Evolutionary conservation across 2,888 invertebrate species (phyloP), one percentile per base, ranked within the genome.

Genomic region (Mycalesis mineus): DNA sequence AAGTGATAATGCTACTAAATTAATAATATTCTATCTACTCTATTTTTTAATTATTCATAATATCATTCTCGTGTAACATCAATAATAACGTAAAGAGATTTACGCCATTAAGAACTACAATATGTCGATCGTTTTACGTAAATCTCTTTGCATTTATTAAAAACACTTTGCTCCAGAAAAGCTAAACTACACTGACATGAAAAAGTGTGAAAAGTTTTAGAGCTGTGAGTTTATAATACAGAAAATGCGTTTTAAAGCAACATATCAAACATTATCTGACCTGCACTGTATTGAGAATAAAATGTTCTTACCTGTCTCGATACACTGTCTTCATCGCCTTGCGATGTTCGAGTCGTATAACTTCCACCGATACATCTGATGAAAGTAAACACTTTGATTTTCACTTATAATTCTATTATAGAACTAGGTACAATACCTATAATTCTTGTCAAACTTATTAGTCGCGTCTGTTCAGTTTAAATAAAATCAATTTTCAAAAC

Each of bases 301-400:
- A 15, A 36, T 31, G 28, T 65, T 54, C 50, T 69, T 84, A 85
- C 91, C 90, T 88, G 91, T 78, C 91, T 84, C 0, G 91, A 91
- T 31, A 91, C 77, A 68, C 91, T 92, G 64, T 93, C 93, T 74
- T 92, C 93, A 63, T 92, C 93, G 1, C 88, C 90, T 69, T 85
- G 85, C 1, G 88, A 88, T 61, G 82, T 88, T 45, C 91, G 87
- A 22, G 82, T 84, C 7, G 90, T 84, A 72, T 90, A 92, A 0
- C 91, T 87, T 9, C 92, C 92, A 51, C 93, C 93, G 68, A 94
- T 93, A 75, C 93, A 93, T 68, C 91, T 91, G 64, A 39, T 60
- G 53, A 60, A 51, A 13, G 39, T 9, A 45, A 40, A 50, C 7
- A 22, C 2, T 31, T 28, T 48, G 0, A n/a, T 17, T 28, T 11